Evolutionary conservation across 2,113 vertebrate species (phyloP).

Genomic region (Corythornis madagascariensis): DNA sequence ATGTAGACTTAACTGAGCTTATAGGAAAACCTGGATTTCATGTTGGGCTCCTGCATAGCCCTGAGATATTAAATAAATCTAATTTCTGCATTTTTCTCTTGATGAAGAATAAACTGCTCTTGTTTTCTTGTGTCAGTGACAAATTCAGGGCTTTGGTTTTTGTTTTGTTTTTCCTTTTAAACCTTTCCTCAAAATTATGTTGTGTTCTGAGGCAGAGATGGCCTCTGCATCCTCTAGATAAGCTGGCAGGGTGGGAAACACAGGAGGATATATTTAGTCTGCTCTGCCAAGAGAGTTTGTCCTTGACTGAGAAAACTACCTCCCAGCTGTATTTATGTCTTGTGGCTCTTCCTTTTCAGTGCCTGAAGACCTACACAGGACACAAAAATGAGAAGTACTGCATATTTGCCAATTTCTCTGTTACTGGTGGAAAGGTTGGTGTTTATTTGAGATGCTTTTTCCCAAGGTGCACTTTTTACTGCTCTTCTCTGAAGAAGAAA

Average conservation of each 20-base stretch:
- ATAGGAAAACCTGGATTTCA: neutral
- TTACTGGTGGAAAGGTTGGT: conserved; percentile 95
- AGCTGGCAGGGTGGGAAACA: neutral
- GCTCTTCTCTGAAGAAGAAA: neutral
- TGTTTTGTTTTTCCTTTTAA: too few species aligned
- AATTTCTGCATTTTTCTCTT: neutral
- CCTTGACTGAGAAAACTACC: neutral
- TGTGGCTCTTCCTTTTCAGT: conserved; percentile 76
- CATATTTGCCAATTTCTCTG: conserved; percentile 98
- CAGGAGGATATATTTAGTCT: neutral
- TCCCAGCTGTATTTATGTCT: neutral
- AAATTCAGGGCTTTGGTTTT: neutral
- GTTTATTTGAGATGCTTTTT: neutral
- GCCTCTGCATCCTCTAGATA: neutral
- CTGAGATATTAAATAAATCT: neutral
- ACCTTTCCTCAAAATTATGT: neutral
- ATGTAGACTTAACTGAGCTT: neutral
- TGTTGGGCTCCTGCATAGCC: neutral
- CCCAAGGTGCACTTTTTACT: neutral
- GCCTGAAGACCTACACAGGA: conserved; percentile 97
- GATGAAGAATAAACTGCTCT: neutral
- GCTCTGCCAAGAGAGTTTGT: neutral
- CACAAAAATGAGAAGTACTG: conserved; percentile 99
- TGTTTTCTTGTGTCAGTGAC: neutral
- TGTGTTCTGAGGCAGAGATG: neutral